Conservation (phyloP, 2,113 vertebrate genomes). For the Poecilia latipinna region DNA sequence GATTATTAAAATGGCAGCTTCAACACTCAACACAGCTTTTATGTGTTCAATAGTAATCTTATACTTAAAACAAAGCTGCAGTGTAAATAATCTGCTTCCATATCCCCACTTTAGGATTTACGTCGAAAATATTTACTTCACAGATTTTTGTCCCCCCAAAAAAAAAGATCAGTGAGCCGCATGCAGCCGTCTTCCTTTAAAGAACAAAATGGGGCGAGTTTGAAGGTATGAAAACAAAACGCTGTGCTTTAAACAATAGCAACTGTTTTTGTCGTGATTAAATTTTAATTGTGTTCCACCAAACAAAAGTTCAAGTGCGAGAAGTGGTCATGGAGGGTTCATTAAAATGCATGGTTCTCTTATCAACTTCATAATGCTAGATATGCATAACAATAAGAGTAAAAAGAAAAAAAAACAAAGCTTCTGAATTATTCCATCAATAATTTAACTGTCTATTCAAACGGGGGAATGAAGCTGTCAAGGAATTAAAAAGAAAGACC, state of each 20-base stretch:
- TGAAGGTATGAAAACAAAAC: not conserved
- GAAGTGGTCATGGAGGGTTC: not conserved
- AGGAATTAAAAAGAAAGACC: conserved; percentile 24
- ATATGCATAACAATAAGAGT: not conserved
- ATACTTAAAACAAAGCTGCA: not conserved
- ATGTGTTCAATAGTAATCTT: not conserved
- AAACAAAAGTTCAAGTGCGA: not conserved
- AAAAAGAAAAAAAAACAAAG: conserved; percentile 23
- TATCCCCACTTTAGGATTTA: not conserved
- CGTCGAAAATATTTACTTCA: conserved; percentile 8
- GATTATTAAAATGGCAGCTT: not conserved
- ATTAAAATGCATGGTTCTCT: conserved; percentile 1
- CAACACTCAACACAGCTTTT: not conserved
- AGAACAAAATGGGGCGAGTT: not conserved
- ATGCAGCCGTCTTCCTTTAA: too few relatives aligned
- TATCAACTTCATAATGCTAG: not conserved
- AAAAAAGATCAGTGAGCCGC: not conserved
- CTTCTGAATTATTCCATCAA: conserved; percentile 8
- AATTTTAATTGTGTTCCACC: not conserved
- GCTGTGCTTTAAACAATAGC: not conserved
- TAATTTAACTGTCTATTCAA: conserved; percentile 16
- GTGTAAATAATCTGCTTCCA: conserved; percentile 1
- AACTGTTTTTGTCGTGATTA: not conserved
- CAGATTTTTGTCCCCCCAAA: conserved; percentile 19
- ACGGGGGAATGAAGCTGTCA: conserved; percentile 17